A percentile compares a stretch with the other conserved stretches of the same genome.
These are phyloP conservation scores for Neolamprologus brichardi DNA, from an alignment of 2,113 vertebrate species.

Conservation along the genomic window DNA sequence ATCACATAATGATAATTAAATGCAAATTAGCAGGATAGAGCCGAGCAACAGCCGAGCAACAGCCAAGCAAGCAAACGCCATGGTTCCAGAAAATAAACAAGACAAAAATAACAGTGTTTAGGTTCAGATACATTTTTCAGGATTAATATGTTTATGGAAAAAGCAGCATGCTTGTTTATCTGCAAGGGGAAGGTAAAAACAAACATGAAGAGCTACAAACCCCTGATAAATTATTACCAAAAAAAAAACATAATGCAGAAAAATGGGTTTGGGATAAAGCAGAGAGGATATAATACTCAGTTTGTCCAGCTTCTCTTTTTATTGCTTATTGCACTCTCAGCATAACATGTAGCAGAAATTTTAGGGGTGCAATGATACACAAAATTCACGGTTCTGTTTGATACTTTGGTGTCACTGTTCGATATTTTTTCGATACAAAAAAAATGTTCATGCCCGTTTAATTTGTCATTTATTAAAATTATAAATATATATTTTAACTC, in stretches of 20 bases:
- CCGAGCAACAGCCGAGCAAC: not conserved
- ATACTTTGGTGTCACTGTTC: too few relatives aligned
- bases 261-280: not conserved
- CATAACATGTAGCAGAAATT: not conserved
- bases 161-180: constrained; percentile 12
- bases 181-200: constrained; percentile 23
- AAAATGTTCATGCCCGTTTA: too few relatives aligned
- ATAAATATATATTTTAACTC: too few relatives aligned
- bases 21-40: not conserved
- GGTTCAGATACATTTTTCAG: not conserved
- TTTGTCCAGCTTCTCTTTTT: not conserved
- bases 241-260: not conserved
- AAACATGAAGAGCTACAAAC: constrained; percentile 6
- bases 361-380: rapidly evolving
- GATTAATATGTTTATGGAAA: not conserved
- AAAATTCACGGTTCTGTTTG: too few relatives aligned
- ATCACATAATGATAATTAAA: not conserved
- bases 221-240: not conserved
- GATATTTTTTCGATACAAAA: too few relatives aligned
- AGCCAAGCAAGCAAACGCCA: not conserved
- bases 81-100: not conserved
- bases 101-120: constrained; percentile 1
- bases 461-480: too few relatives aligned
- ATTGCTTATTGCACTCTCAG: not conserved
- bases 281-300: not conserved